A percentile compares a stretch with the other conserved stretches of the same genome.
Conservation (phyloP, 2,113 vertebrate species). For the Albula goreensis region DNA sequence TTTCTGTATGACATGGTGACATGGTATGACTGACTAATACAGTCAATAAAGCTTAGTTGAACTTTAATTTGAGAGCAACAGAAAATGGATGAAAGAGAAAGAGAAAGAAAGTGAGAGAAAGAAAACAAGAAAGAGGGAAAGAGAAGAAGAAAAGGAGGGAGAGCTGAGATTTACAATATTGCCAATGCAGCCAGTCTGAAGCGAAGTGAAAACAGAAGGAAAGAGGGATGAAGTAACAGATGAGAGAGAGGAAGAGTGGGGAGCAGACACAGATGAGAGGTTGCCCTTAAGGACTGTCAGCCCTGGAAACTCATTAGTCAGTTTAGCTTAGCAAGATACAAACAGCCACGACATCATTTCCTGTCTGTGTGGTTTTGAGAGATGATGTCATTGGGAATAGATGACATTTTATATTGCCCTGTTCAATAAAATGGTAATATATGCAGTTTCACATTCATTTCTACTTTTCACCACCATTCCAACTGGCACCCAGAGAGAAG, state of each 20-base stretch:
- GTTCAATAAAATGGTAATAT: not conserved
- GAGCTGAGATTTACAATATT: not conserved
- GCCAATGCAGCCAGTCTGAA: not conserved
- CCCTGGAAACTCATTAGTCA: conserved; percentile 33
- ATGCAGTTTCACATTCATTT: not conserved
- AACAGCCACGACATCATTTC: conserved; percentile 32
- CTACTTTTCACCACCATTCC: not conserved
- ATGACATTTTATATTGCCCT: conserved; percentile 16
- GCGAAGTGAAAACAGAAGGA: not conserved
- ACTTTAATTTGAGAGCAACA: too few species aligned
- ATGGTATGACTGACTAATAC: too few species aligned
- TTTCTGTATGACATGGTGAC: too few species aligned
- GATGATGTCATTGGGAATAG: conserved; percentile 29
- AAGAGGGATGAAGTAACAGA: too few species aligned
- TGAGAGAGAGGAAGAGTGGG: not conserved
- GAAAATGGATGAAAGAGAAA: too few species aligned
- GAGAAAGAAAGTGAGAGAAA: too few species aligned
- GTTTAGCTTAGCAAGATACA: conserved; percentile 14
- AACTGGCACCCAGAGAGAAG: conserved; percentile 12
- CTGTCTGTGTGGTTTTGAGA: conserved; percentile 5
- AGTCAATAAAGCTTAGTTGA: too few species aligned
- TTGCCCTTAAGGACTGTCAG: conserved; percentile 20
- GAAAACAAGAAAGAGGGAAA: too few species aligned
- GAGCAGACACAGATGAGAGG: conserved; percentile 17
- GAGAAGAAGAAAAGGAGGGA: too few species aligned